Percentiles rank a stretch among this genome's conserved stretches.
Conservation (phyloP, 2,113 vertebrate genomes). For the Labeo rohita region DNA sequence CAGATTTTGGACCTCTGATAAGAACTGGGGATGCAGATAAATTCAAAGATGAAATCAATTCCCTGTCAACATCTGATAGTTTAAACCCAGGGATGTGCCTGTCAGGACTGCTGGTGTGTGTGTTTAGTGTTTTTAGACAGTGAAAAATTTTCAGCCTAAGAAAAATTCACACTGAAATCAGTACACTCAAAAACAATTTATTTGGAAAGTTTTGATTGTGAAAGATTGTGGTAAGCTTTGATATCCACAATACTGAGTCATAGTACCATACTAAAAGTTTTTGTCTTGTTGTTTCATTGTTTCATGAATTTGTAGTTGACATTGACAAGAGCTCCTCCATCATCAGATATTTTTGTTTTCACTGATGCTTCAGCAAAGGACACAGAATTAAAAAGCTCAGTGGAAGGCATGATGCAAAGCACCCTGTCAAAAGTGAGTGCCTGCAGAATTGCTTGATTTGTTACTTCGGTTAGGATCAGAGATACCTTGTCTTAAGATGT, state of each 20-base stretch:
- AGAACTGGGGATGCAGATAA: not conserved
- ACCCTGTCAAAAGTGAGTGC: constrained; percentile 62
- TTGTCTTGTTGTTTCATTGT: not conserved
- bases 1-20: constrained; percentile 1
- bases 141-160: no score
- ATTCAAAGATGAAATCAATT: constrained; percentile 11
- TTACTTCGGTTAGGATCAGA: not conserved
- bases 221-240: not conserved
- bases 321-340: constrained; percentile 55
- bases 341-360: constrained; percentile 73
- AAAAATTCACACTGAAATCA: not conserved
- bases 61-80: not conserved
- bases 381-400: constrained; percentile 53
- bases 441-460: not conserved
- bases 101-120: constrained; percentile 34
- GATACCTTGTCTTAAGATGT: not conserved
- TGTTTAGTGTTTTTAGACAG: not conserved
- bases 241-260: not conserved
- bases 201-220: not conserved
- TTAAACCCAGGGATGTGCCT: constrained; percentile 33
- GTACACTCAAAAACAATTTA: not conserved
- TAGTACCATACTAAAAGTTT: not conserved
- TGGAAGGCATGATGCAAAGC: constrained; percentile 65
- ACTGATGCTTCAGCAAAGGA: constrained; percentile 70
- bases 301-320: constrained; percentile 60